Base-by-base conservation (phyloP, 1,140 invertebrate genomes). In the Drosophila nasuta region DNA sequence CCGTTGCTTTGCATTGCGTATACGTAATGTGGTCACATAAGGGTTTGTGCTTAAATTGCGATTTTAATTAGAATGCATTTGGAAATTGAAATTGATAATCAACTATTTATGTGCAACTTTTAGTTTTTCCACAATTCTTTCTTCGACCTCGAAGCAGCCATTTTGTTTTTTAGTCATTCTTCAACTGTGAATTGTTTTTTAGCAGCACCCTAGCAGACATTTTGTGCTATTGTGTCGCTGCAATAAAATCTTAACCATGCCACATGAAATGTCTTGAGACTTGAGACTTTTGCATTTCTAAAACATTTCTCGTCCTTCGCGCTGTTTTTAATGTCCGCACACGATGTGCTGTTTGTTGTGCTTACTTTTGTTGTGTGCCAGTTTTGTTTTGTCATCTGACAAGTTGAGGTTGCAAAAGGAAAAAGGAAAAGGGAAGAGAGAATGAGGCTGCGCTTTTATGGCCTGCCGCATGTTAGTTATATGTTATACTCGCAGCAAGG, bases 181-280 rank as follows among this genome's bases (percentile, higher is more conserved):
- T 74, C 13, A 49, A 63, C 60, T 63, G 70, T 72, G 82, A 86
- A 86, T 87, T 87, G 83, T 82, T 77, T 67, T 81, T 38, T 35
- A 67, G 30, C 64, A 48, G 7, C 45, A 75, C 38, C 25, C n/a
- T 10, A 51, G 46, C 20, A 38, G 20, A 25, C 20, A 25, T 25
- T 25, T 57, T 57, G 51, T 57, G 51, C 28, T 71, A 68, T 51
- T 77, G 72, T 88, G 83, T 25, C 3, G 20, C 20, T 25, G 72
- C 82, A 82, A 62, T 77, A 79, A 82, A 86, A 87, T 87, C 85
- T 87, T 88, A 88, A 83, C 79, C 82, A 77, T 82, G 83, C 80
- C 82, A 83, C 82, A 87, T 82, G 77, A 82, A 88, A 88, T 82
- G 74, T 79, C 75, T 77, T 79, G 43, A 64, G 52, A 63, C 79